Evolutionary conservation across 2,113 vertebrate genomes (phyloP).

Genomic region (Cottus gobio): DNA sequence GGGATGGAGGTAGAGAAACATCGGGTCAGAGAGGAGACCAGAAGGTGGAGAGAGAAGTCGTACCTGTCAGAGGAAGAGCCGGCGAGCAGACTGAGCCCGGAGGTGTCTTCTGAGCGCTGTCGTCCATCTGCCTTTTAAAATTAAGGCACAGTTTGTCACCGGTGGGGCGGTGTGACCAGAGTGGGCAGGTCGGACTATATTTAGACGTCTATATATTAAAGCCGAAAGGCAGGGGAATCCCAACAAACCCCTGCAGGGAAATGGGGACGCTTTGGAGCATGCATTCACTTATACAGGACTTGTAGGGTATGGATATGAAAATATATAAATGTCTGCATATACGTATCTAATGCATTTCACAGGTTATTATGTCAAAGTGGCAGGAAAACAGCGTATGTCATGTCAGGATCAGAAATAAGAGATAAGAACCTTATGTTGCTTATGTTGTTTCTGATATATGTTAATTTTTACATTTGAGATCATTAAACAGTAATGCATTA

Average conservation of each 20-base stretch:
- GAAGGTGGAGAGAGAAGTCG: background rate
- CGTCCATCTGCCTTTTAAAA: constrained; percentile 53
- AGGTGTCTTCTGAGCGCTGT: constrained; percentile 10
- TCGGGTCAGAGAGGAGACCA: background rate
- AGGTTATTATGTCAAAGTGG: background rate
- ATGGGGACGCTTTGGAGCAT: too few species aligned
- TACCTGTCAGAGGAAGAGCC: constrained; percentile 24
- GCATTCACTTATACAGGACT: too few species aligned
- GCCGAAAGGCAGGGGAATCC: too few species aligned
- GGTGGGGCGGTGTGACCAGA: constrained; percentile 33
- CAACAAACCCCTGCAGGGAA: too few species aligned
- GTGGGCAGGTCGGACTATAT: constrained; percentile 45
- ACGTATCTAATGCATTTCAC: background rate
- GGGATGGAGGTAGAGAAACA: background rate
- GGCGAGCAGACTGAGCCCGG: constrained; percentile 9
- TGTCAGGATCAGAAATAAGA: background rate
- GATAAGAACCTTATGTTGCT: background rate
- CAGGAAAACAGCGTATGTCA: background rate
- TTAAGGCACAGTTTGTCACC: constrained; percentile 22
- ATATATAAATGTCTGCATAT: background rate
- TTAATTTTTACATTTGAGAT: too few species aligned
- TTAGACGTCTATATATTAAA: constrained; percentile 49
- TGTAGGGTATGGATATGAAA: too few species aligned
- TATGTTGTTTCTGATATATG: background rate
- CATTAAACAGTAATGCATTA: too few species aligned